phyloP scores from a whole-genome alignment of 2,888 invertebrate species.

The Cremastinae sp. region DNA sequence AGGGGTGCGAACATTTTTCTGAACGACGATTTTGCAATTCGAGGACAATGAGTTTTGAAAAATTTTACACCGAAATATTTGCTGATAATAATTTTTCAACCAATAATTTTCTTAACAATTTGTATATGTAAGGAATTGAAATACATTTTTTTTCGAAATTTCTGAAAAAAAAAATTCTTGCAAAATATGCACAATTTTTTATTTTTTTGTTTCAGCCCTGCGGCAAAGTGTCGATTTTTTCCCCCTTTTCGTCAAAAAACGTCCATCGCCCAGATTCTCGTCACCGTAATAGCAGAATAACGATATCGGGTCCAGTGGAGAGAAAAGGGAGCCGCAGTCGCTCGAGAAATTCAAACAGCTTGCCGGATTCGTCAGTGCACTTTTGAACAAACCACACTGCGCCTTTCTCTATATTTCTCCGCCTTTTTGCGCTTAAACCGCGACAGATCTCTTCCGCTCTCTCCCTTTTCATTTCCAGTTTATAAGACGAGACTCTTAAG shows the following conservation, averaged over 20 bases:
- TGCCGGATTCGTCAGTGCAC: slow-evolving; percentile 70
- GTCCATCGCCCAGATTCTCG: slow-evolving; percentile 17
- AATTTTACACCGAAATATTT: too few species aligned
- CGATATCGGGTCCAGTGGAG: slow-evolving; percentile 60
- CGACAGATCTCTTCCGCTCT: background rate
- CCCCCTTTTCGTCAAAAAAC: slow-evolving; percentile 21
- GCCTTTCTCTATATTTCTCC: slow-evolving; percentile 22
- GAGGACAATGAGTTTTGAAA: too few species aligned
- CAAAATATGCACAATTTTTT: too few species aligned
- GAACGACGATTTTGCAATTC: too few species aligned
- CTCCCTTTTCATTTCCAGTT: slow-evolving; percentile 6
- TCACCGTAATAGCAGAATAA: slow-evolving; percentile 14
- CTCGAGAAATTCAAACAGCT: slow-evolving; percentile 76
- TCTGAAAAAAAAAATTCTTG: too few species aligned
- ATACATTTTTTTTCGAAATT: too few species aligned
- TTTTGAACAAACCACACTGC: slow-evolving; percentile 46
- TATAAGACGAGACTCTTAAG: slow-evolving; percentile 29
- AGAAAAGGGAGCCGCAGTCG: slow-evolving; percentile 68
- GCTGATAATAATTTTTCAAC: too few species aligned
- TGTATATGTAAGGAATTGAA: too few species aligned
- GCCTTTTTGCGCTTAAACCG: background rate
- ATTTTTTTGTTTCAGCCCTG: slow-evolving; percentile 76
- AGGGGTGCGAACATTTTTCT: too few species aligned
- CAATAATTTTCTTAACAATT: too few species aligned
- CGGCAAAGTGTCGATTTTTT: slow-evolving; percentile 72